Evolutionary conservation across 2,888 invertebrate species (phyloP), one percentile per base, ranked within the genome.

Genomic region (Tetranychus piercei): DNA sequence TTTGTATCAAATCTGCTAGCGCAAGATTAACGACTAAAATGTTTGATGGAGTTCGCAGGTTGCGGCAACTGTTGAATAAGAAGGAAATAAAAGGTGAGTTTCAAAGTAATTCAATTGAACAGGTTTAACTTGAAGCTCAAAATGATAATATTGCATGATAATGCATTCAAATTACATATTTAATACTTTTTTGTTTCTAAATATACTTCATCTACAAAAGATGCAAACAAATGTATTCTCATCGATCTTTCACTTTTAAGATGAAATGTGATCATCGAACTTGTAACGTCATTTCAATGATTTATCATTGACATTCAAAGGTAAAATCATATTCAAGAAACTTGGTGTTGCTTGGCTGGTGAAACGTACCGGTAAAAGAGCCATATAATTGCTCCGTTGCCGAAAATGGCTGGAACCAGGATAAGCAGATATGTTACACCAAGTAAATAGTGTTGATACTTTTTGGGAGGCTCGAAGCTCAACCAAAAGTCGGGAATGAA

Each of bases 21-120:
- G 90, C 90, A 79, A 90, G 84, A 82, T 90, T 90, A 74, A 88
- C 86, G 34, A 90, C 87, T 72, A 90, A 82, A 73, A 87, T 87
- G 81, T 90, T 90, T 34, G 89, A 89, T 3, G 89, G 88, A 9
- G 89, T 89, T 66, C 89, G 85, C 74, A 90, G 69, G 20, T 69
- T 69, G 11, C 69, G 83, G 0, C 87, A 85, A 78, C 88, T 87
- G 81, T 88, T 9, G 15, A 20, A 20, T 23, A 66, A 66, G 15
- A 15, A 66, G 11, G 34, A 34, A 34, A 34, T 34, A n/a, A n/a
- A n/a, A n/a, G n/a, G n/a, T n/a, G n/a, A n/a, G 34, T 34, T 34
- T 34, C 34, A 34, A 34, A 34, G 6, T 55, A 5, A 55, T 8
- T 45, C 45, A 45, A 45, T 45, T 45, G 6, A 45, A 45, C 9